Conservation (phyloP, 2,888 invertebrate species). For the Rotaria magnacalcarata region DNA sequence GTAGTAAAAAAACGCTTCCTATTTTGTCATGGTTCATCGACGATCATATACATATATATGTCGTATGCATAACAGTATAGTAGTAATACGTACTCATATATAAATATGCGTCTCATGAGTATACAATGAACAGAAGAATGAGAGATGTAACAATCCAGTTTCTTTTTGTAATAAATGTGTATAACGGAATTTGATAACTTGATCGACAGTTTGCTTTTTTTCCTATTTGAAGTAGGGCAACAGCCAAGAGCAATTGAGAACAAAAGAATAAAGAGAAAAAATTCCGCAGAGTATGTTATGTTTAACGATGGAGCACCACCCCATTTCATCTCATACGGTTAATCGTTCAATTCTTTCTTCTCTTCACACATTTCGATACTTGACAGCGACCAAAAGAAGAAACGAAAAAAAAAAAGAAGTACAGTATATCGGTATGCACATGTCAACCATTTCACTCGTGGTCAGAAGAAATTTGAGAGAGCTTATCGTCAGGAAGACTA, state of each 20-base stretch:
- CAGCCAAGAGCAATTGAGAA: slow-evolving; percentile 8
- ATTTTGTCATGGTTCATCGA: not conserved
- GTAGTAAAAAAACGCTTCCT: not conserved
- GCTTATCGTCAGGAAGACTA: not conserved
- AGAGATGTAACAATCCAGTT: not conserved
- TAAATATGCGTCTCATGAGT: not conserved
- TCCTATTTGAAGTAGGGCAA: not conserved
- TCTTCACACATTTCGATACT: not conserved
- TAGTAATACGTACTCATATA: not conserved
- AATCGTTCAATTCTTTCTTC: slow-evolving; percentile 1
- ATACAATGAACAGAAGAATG: not conserved
- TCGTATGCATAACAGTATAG: not conserved
- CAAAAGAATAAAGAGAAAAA: not conserved
- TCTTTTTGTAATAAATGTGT: not conserved
- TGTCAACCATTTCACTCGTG: slow-evolving; percentile 25
- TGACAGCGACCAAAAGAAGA: not conserved
- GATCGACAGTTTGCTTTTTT: not conserved
- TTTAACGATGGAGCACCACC: not conserved
- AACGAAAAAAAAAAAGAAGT: not conserved
- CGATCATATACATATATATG: too few relatives aligned
- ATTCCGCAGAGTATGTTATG: not conserved
- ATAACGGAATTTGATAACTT: not conserved
- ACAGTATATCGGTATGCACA: not conserved
- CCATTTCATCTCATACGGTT: not conserved
- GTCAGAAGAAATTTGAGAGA: slow-evolving; percentile 20